Base-by-base conservation (phyloP, 2,797 vertebrate genomes). In the Emys orbicularis region DNA sequence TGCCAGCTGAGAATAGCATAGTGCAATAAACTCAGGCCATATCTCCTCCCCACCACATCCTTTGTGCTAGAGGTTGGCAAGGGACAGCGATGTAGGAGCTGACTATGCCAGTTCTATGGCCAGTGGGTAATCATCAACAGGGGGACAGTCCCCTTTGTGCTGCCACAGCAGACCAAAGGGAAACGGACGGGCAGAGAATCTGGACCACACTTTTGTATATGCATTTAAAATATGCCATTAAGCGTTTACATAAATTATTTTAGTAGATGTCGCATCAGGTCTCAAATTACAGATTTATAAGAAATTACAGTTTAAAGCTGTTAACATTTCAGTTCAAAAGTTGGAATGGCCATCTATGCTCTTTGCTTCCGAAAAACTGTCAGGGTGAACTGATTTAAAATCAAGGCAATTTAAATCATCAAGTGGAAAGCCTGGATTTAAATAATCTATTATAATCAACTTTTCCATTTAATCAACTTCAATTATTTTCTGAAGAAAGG, bases 1-100 rank as follows among this genome's bases (percentile, higher is more conserved):
- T 41, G 68, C 44, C 47, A 61, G 81, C 44, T 80, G 72, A 50
- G 37, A 90, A 50, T 77, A 44, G 23, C 68, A 87, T 34, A 23
- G 9, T 23, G 53, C 1, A 34, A 41, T 0, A 0, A 65, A 53
- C 84, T 57, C 54, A 81, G 44, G 12, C 49, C 49, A 81, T 6
- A n/a, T 74, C 53, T 31, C 83, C 15, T 34, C 31, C 59, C 49
- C 29, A 1, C 0, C 41, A 65, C 0, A 0, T 0, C 15, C n/a
- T 49, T 25, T 3, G 31, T 0, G 13, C 31, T 0, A 2, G 0
- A 0, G 27, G 29, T 61, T 44, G 8, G 49, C 2, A 2, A 6
- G 4, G 37, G 80, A 83, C 25, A 16, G 61, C 25, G 34, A 23
- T 0, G 0, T 1, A 79, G 23, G 53, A 86, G 31, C n/a, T 7